Conservation (phyloP, 1,140 invertebrate species). For the Trichogramma pretiosum region DNA sequence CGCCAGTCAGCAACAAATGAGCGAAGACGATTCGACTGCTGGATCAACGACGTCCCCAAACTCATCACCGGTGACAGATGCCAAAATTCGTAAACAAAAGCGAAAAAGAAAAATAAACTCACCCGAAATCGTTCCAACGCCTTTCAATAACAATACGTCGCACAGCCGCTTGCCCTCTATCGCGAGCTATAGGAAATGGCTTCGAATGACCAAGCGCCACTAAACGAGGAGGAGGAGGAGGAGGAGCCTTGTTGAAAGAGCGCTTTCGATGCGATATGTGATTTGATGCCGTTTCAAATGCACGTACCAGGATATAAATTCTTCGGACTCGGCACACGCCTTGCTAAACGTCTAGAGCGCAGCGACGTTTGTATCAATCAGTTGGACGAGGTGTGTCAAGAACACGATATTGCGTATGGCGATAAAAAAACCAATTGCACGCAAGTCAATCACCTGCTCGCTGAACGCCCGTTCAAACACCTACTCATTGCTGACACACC, state of each 20-base stretch:
- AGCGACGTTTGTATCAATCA: slow-evolving; percentile 37
- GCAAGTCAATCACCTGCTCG: background rate
- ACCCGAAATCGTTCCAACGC: too few relatives aligned
- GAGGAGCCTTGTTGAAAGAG: background rate
- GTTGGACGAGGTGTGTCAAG: slow-evolving; percentile 18
- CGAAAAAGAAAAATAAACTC: too few relatives aligned
- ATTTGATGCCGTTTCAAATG: slow-evolving; percentile 34
- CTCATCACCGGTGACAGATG: too few relatives aligned
- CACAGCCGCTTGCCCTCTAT: too few relatives aligned
- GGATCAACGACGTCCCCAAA: too few relatives aligned
- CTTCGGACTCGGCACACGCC: slow-evolving; percentile 31
- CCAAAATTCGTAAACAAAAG: too few relatives aligned
- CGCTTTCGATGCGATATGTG: background rate
- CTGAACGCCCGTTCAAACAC: background rate
- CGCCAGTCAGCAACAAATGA: too few relatives aligned
- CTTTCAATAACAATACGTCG: too few relatives aligned
- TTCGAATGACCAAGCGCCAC: too few relatives aligned
- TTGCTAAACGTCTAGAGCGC: background rate
- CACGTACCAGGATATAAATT: slow-evolving; percentile 42
- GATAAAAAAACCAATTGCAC: background rate
- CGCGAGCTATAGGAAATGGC: too few relatives aligned
- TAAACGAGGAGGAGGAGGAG: too few relatives aligned
- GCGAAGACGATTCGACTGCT: background rate
- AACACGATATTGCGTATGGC: slow-evolving; percentile 9
- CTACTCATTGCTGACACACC: background rate